A percentile compares a stretch with the other conserved stretches of the same genome.
phyloP scores from a whole-genome alignment of 30 jellyfish, hydroid and myxozoan species.

The Chironex yamaguchii region DNA sequence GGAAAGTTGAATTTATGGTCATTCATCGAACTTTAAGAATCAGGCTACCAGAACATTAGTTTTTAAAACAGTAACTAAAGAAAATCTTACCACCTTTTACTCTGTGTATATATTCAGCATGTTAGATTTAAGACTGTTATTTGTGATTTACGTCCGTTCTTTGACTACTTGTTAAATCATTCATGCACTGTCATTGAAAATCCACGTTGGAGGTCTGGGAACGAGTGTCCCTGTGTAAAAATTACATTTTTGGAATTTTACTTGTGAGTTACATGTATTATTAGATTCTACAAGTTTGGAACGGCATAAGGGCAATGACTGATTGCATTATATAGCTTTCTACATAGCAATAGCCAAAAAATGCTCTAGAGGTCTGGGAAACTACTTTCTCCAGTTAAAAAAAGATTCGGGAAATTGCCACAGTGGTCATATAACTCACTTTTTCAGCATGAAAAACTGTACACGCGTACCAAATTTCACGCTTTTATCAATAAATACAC shows the following conservation, averaged over 20 bases:
- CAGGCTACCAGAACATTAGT: no score
- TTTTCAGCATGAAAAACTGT: constrained; percentile 23
- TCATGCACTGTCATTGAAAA: background rate
- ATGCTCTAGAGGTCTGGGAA: constrained; percentile 36
- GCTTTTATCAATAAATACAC: constrained; percentile 33
- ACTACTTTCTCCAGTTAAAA: background rate
- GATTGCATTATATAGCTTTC: background rate
- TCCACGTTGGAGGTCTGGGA: constrained; percentile 22
- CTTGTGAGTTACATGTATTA: background rate
- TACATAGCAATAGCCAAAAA: constrained; percentile 21
- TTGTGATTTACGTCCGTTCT: background rate
- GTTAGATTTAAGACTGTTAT: no score
- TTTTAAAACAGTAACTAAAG: no score
- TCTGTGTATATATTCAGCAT: no score
- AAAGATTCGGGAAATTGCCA: constrained; percentile 6
- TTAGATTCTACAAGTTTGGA: constrained; percentile 2
- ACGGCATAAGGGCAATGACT: constrained; percentile 9
- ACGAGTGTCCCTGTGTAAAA: constrained; percentile 13
- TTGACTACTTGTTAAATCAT: background rate
- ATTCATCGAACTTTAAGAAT: no score
- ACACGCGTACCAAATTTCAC: constrained; percentile 13
- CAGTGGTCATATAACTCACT: constrained; percentile 10
- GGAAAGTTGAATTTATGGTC: no score
- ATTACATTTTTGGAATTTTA: background rate
- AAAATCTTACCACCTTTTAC: no score